Evolutionary conservation across 2,888 invertebrate species (phyloP).

Genomic region (Dilophus febrilis): DNA sequence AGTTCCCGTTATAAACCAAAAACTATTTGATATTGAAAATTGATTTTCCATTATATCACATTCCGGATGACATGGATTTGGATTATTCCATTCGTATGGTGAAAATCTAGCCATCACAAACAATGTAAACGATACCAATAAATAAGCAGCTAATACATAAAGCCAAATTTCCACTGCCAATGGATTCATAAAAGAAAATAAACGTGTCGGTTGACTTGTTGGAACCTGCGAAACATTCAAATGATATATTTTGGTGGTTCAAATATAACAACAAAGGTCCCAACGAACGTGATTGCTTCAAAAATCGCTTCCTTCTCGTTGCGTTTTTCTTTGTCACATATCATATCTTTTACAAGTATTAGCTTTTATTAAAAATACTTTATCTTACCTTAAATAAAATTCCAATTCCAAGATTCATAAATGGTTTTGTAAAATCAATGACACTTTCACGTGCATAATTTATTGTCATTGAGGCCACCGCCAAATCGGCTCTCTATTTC

Average conservation of each 20-base stretch:
- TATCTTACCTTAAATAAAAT: conserved; percentile 78
- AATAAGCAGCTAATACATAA: conserved; percentile 83
- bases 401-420: conserved; percentile 93
- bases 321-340: no score
- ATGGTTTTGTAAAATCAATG: conserved; percentile 97
- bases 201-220: conserved; percentile 69
- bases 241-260: no score
- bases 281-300: no score
- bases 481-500: conserved; percentile 76
- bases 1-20: conserved; percentile 84
- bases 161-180: conserved; percentile 94
- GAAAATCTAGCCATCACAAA: conserved; percentile 95
- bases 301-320: no score
- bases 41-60: conserved; percentile 84
- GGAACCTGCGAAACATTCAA: conserved; percentile 48
- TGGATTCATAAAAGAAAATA: conserved; percentile 93
- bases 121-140: conserved; percentile 81
- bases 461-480: conserved; percentile 94
- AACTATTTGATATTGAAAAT: conserved; percentile 85
- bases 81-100: conserved; percentile 88
- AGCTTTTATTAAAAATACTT: no score
- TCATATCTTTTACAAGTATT: no score
- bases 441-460: conserved; percentile 76
- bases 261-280: no score
- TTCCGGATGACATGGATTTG: conserved; percentile 62